phyloP scores from a whole-genome alignment of 2,888 invertebrate species.

The Dynastes tityus region DNA sequence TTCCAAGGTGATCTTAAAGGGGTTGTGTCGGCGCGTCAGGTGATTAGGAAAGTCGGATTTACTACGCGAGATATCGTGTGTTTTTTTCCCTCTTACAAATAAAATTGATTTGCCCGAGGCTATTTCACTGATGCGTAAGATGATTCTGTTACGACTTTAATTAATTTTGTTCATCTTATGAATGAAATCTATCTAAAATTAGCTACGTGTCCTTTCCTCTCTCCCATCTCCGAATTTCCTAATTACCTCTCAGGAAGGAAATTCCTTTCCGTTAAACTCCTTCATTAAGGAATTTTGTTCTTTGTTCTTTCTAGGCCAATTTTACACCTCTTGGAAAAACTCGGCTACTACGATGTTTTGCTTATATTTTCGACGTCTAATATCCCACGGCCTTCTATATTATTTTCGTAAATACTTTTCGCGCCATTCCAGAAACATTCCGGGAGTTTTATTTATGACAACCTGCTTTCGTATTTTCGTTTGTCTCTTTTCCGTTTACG shows the following conservation, averaged over 20 bases:
- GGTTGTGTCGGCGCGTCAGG: not conserved
- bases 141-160: not conserved
- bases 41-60: slow-evolving; percentile 6
- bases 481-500: too few relatives aligned
- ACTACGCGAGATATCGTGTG: not conserved
- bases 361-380: not conserved
- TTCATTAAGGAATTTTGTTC: not conserved
- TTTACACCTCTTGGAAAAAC: not conserved
- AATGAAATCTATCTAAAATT: slow-evolving; percentile 15
- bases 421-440: too few relatives aligned
- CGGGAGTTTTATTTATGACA: too few relatives aligned
- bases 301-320: slow-evolving; percentile 16
- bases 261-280: too few relatives aligned
- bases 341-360: not conserved
- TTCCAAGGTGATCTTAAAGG: not conserved
- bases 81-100: not conserved
- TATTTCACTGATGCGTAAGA: too few relatives aligned
- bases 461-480: too few relatives aligned
- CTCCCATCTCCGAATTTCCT: not conserved
- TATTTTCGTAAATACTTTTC: too few relatives aligned
- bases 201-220: not conserved
- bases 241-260: not conserved
- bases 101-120: not conserved
- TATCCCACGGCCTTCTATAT: not conserved
- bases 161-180: slow-evolving; percentile 6